Percentiles rank a stretch among this genome's conserved stretches.
These are phyloP conservation scores for Eumaeus atala DNA, from an alignment of 1,140 invertebrate species.

Conservation along the genomic window DNA sequence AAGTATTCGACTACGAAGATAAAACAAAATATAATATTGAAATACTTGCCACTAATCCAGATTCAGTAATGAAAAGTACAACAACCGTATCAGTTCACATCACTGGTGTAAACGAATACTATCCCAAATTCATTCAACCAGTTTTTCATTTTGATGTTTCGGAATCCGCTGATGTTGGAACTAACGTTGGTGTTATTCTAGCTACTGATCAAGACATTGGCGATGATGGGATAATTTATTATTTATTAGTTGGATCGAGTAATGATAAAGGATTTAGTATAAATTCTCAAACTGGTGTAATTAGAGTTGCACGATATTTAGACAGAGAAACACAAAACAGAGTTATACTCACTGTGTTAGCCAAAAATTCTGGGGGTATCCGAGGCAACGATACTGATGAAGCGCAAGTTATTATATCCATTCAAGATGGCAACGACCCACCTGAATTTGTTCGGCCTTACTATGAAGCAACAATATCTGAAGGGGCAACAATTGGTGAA, in stretches of 20 bases:
- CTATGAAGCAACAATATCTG: constrained; percentile 86
- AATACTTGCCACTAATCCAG: constrained; percentile 91
- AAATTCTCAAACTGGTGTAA: constrained; percentile 87
- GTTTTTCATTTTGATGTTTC: constrained; percentile 95
- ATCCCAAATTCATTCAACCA: constrained; percentile 92
- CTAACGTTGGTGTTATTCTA: constrained; percentile 88
- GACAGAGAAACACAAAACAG: constrained; percentile 94
- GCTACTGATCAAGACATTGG: constrained; percentile 94
- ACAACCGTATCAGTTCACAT: constrained; percentile 85
- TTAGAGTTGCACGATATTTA: constrained; percentile 86
- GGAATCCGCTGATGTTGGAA: constrained; percentile 92
- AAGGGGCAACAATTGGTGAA: constrained; percentile 83
- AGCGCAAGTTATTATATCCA: constrained; percentile 92
- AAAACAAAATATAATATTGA: constrained; percentile 84
- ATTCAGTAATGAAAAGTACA: constrained; percentile 85
- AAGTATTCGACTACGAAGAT: constrained; percentile 93
- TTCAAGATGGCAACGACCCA: constrained; percentile 96
- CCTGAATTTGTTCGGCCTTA: constrained; percentile 88
- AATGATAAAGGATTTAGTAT: constrained; percentile 94
- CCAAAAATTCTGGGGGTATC: constrained; percentile 95
- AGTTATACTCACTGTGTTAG: constrained; percentile 92
- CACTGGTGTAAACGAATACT: constrained; percentile 93
- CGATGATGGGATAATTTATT: constrained; percentile 93
- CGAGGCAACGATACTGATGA: constrained; percentile 96
- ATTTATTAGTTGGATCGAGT: constrained; percentile 93